These are phyloP conservation scores for Noturus placidus DNA, from an alignment of 2,113 vertebrate genomes.

Conservation along the genomic window DNA sequence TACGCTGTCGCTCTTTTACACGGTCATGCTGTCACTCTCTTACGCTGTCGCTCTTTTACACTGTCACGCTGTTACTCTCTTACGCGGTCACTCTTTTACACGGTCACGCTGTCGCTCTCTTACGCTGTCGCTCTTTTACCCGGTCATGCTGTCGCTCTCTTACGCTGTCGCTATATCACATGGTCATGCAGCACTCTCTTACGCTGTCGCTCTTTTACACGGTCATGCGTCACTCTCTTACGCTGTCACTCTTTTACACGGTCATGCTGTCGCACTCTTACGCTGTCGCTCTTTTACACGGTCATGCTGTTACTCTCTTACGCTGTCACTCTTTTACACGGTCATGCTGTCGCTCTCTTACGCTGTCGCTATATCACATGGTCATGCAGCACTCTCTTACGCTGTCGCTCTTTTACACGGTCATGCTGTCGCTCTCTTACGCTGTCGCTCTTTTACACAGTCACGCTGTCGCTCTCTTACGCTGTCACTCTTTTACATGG, in stretches of 20 bases:
- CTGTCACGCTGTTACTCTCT: not conserved
- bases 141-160: not conserved
- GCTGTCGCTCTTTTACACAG: not conserved
- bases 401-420: not conserved
- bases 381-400: too few relatives aligned
- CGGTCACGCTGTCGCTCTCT: not conserved
- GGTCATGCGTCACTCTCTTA: not conserved
- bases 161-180: not conserved
- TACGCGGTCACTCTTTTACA: not conserved
- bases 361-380: too few relatives aligned
- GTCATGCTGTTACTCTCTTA: too few relatives aligned
- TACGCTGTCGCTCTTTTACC: too few relatives aligned
- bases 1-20: too few relatives aligned
- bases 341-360: not conserved
- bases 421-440: not conserved
- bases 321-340: not conserved
- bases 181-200: too few relatives aligned
- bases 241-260: not conserved
- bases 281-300: not conserved
- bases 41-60: too few relatives aligned
- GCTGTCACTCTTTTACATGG: not conserved
- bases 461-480: not conserved
- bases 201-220: too few relatives aligned
- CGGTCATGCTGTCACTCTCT: not conserved
- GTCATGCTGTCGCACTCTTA: too few relatives aligned